Percentiles rank a stretch among this genome's conserved stretches.
Conservation (phyloP, 2,113 vertebrate genomes). For the Callithrix jacchus region DNA sequence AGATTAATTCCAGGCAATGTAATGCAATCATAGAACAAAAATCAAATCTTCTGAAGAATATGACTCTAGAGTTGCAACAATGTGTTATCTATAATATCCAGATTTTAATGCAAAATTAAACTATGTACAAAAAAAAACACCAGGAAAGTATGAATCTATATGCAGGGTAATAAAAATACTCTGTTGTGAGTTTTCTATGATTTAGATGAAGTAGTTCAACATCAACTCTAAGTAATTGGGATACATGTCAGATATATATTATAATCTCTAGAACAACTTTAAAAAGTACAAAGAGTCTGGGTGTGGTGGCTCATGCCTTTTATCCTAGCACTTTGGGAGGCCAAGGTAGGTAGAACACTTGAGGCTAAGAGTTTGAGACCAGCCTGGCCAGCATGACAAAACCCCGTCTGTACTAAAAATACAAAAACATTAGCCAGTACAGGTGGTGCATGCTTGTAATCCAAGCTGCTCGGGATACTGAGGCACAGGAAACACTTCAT, state of each 20-base stretch:
- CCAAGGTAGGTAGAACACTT: no score
- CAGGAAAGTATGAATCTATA: neutral
- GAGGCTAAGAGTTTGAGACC: no score
- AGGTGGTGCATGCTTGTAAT: no score
- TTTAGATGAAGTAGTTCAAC: neutral
- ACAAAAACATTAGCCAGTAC: no score
- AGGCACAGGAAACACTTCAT: no score
- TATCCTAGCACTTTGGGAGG: no score
- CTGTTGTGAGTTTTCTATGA: neutral
- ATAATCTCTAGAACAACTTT: neutral
- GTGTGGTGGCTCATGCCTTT: no score
- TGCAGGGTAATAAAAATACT: neutral
- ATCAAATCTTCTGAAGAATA: neutral
- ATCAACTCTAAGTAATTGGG: neutral
- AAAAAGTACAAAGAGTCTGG: neutral
- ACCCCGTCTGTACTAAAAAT: no score
- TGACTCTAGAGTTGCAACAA: neutral
- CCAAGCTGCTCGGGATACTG: no score
- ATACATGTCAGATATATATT: neutral
- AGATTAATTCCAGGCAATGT: neutral
- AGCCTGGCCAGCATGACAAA: no score
- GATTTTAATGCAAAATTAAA: neutral
- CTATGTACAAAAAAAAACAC: neutral
- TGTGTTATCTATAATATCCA: neutral
- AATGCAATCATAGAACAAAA: neutral